These are phyloP conservation scores for Dipodomys stephensi DNA, from an alignment of 2,113 vertebrate genomes.

Conservation along the genomic window DNA sequence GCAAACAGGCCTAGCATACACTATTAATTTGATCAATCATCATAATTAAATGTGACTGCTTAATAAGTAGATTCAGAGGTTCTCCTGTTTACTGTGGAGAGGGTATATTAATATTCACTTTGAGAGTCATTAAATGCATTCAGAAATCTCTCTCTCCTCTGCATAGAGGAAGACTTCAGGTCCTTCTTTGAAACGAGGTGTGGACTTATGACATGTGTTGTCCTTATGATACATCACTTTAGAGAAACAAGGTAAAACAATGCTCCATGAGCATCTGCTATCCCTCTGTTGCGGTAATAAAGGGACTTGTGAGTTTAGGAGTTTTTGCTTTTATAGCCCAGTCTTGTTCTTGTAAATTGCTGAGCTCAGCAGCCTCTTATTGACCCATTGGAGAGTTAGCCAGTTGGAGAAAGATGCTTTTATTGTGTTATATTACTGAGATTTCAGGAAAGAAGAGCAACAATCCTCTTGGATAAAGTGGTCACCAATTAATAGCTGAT, in stretches of 20 bases:
- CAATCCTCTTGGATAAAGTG: not conserved
- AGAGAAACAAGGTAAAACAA: not conserved
- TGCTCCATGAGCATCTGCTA: not conserved
- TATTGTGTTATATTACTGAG: not conserved
- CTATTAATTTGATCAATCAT: slow-evolving; percentile 55
- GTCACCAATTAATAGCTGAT: not conserved
- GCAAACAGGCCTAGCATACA: not conserved
- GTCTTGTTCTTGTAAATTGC: not conserved
- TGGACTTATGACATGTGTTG: not conserved
- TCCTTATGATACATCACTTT: not conserved
- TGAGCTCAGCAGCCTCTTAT: not conserved
- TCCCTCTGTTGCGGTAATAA: not conserved
- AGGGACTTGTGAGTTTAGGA: not conserved
- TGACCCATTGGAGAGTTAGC: not conserved
- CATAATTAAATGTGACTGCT: slow-evolving; percentile 55
- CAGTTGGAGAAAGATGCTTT: not conserved
- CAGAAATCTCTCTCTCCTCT: not conserved
- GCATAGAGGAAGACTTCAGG: not conserved
- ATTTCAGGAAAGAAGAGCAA: not conserved
- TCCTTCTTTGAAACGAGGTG: not conserved
- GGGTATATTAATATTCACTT: not conserved
- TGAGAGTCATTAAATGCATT: not conserved
- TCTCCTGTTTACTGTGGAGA: slow-evolving; percentile 2
- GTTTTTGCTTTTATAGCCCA: not conserved
- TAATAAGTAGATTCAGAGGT: slow-evolving; percentile 32